phyloP scores from a whole-genome alignment of 2,113 vertebrate species.

The Syngnathus floridae region DNA sequence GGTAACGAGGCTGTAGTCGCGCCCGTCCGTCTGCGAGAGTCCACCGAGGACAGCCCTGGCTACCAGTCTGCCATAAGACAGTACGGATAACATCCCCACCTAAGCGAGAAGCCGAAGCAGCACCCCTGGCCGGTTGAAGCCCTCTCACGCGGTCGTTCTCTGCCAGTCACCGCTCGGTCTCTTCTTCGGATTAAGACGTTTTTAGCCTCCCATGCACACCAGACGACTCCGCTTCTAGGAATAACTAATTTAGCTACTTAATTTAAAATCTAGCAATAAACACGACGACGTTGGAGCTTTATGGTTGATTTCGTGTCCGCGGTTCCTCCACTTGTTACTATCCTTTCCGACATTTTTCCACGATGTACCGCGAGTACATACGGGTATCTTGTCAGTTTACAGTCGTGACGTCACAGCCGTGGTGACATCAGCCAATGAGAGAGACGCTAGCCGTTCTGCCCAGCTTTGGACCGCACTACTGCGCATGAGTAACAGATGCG shows the following conservation, averaged over 20 bases:
- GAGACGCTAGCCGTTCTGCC: background rate
- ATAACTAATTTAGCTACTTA: background rate
- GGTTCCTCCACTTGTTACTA: constrained; percentile 49
- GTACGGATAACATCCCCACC: constrained; percentile 88
- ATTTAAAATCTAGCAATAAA: background rate
- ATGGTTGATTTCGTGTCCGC: constrained; percentile 30
- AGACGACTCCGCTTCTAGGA: constrained; percentile 5
- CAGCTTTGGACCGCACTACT: background rate
- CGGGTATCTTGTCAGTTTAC: constrained; percentile 32
- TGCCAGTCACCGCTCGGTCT: constrained; percentile 11
- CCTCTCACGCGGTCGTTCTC: constrained; percentile 12
- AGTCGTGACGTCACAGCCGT: constrained; percentile 22
- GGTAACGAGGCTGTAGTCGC: constrained; percentile 91
- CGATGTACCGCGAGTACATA: constrained; percentile 33
- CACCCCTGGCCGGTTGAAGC: constrained; percentile 12
- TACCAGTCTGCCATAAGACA: constrained; percentile 95
- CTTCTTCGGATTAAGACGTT: constrained; percentile 21
- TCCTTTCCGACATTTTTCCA: constrained; percentile 55
- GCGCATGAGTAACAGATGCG: background rate
- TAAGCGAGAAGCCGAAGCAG: constrained; percentile 28
- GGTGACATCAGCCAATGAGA: constrained; percentile 14
- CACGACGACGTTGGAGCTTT: constrained; percentile 17
- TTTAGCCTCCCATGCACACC: constrained; percentile 49
- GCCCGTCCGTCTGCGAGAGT: constrained; percentile 90
- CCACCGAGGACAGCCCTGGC: constrained; percentile 95